A percentile compares a stretch with the other conserved stretches of the same genome.
These are phyloP conservation scores for Burhinus bistriatus DNA, from an alignment of 2,113 vertebrate genomes.

Conservation along the genomic window DNA sequence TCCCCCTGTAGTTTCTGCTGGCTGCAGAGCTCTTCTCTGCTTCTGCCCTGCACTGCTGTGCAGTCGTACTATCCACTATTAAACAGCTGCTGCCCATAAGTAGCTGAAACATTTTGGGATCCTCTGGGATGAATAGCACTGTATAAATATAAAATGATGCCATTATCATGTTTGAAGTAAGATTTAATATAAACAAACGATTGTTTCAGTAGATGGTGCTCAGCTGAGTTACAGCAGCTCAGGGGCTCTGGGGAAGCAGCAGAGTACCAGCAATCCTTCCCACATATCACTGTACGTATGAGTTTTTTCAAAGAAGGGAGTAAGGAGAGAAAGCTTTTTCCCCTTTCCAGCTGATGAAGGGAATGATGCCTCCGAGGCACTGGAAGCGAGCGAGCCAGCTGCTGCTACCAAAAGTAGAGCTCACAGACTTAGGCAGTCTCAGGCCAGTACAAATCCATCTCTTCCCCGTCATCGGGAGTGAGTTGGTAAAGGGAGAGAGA, in stretches of 20 bases:
- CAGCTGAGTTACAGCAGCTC: constrained; percentile 46
- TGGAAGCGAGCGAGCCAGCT: background rate
- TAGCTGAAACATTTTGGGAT: constrained; percentile 58
- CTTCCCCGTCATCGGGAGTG: background rate
- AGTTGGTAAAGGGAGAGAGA: background rate
- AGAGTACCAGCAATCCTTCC: background rate
- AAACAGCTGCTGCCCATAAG: constrained; percentile 71
- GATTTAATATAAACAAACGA: constrained; percentile 63
- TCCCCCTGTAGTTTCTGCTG: constrained; percentile 38
- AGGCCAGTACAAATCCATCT: background rate
- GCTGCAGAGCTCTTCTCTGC: constrained; percentile 4
- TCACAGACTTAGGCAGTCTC: background rate
- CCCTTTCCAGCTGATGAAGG: background rate
- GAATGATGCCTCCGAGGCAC: background rate
- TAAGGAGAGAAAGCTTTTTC: background rate
- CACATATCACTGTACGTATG: background rate
- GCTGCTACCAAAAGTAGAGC: background rate
- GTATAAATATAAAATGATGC: constrained; percentile 65
- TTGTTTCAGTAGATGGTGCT: constrained; percentile 60
- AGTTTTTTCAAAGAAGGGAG: background rate
- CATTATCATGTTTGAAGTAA: constrained; percentile 65
- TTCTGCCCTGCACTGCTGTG: constrained; percentile 55
- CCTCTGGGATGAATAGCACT: constrained; percentile 62
- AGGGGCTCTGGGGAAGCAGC: constrained; percentile 17
- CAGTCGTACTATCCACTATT: constrained; percentile 24